Percentiles rank a stretch among this genome's conserved stretches.
phyloP scores from a whole-genome alignment of 2,797 vertebrate genomes.

The Eupleurogrammus muticus region DNA sequence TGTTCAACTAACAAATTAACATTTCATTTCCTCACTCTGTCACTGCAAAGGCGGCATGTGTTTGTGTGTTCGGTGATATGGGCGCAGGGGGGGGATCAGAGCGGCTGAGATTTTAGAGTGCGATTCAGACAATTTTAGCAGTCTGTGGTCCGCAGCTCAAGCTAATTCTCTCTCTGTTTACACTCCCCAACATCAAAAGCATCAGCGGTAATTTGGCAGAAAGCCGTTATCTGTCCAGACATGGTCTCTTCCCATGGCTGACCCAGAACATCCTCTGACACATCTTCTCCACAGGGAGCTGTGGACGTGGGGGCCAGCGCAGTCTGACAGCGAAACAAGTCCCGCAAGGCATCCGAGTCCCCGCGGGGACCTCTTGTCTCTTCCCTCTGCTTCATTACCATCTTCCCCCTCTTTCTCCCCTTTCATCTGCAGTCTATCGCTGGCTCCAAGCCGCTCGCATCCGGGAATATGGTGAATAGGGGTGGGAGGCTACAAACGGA shows the following conservation, averaged over 20 bases:
- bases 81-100: neutral
- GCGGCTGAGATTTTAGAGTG: neutral
- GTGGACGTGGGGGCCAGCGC: constrained; percentile 71
- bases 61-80: neutral
- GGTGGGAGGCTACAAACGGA: constrained; percentile 69
- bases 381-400: constrained; percentile 76
- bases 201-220: constrained; percentile 67
- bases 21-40: neutral
- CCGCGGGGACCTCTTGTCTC: constrained; percentile 75
- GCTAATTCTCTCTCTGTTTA: constrained; percentile 44
- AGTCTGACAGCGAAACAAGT: constrained; percentile 76
- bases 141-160: constrained; percentile 11
- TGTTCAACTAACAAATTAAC: constrained; percentile 11
- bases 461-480: constrained; percentile 74
- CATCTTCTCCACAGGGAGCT: constrained; percentile 71
- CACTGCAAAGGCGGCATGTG: neutral
- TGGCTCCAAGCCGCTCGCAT: constrained; percentile 71
- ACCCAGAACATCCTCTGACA: constrained; percentile 77
- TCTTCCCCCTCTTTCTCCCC: constrained; percentile 67
- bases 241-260: constrained; percentile 76
- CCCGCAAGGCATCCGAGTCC: constrained; percentile 61
- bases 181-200: constrained; percentile 60
- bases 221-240: constrained; percentile 71
- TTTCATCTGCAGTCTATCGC: constrained; percentile 78
- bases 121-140: constrained; percentile 16